These are phyloP conservation scores for Indicator indicator DNA, from an alignment of 2,113 vertebrate genomes.

Conservation along the genomic window DNA sequence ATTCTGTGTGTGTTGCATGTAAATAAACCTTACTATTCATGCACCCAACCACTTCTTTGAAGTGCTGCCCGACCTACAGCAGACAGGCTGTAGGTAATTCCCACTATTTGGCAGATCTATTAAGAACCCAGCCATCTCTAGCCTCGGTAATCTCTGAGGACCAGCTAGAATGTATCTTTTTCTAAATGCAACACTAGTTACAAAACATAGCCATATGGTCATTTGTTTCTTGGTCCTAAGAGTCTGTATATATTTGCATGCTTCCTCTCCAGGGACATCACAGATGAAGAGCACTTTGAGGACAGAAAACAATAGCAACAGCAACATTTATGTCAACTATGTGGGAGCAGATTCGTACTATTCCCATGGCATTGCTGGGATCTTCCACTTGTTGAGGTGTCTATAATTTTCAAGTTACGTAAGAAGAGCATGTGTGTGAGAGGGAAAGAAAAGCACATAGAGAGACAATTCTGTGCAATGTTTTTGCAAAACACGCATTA, in stretches of 20 bases:
- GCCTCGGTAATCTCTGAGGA: too few species aligned
- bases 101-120: too few species aligned
- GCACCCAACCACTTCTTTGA: too few species aligned
- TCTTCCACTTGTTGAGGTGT: background rate
- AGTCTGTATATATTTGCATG: background rate
- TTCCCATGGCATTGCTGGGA: background rate
- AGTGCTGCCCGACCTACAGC: too few species aligned
- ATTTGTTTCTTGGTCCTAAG: background rate
- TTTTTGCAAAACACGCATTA: background rate
- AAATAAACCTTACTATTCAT: too few species aligned
- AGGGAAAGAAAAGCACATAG: background rate
- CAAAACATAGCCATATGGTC: conserved; percentile 26
- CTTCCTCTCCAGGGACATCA: background rate
- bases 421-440: background rate
- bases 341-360: background rate
- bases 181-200: background rate
- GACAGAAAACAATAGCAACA: background rate
- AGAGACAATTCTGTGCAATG: background rate
- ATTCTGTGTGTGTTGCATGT: too few species aligned
- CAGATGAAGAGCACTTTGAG: background rate
- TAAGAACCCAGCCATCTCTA: too few species aligned
- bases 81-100: too few species aligned
- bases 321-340: background rate
- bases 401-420: background rate
- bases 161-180: too few species aligned